Percentiles rank a stretch among this genome's conserved stretches.
Evolutionary conservation across 2,113 vertebrate genomes (phyloP).

Genomic region (Cairina moschata): DNA sequence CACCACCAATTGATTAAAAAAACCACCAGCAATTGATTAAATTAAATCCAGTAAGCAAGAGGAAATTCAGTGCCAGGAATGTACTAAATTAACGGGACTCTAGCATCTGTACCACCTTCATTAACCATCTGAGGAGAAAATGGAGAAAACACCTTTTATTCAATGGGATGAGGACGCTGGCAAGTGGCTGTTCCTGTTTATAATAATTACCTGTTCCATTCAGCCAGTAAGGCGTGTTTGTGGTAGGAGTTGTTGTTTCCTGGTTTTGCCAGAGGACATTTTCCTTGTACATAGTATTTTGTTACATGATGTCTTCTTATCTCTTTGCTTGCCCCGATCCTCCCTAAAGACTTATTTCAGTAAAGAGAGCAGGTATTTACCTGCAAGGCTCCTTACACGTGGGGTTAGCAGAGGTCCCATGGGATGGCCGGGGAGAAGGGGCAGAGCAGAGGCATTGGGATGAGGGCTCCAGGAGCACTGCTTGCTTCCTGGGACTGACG

Average conservation of each 20-base stretch:
- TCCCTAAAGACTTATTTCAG: not conserved
- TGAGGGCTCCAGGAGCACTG: no score
- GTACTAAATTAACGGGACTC: not conserved
- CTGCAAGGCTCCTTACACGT: not conserved
- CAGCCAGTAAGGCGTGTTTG: not conserved
- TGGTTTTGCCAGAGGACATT: not conserved
- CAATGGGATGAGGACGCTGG: not conserved
- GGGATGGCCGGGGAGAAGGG: not conserved
- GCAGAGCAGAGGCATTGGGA: not conserved
- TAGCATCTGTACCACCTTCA: not conserved
- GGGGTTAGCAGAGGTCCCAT: not conserved
- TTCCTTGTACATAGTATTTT: not conserved
- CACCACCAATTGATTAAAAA: not conserved
- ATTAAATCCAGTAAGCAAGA: not conserved
- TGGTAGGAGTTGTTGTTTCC: not conserved
- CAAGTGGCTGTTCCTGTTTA: not conserved
- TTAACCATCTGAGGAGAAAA: not conserved
- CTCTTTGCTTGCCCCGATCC: not conserved
- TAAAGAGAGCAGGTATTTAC: not conserved
- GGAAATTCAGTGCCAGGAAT: not conserved
- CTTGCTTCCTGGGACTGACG: not conserved
- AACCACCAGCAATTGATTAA: not conserved
- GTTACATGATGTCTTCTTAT: not conserved
- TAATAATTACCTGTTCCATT: not conserved
- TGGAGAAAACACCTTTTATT: not conserved